Evolutionary conservation across 2,888 invertebrate species (phyloP), one percentile per base, ranked within the genome.

Genomic region (Drosophila meridionalis): DNA sequence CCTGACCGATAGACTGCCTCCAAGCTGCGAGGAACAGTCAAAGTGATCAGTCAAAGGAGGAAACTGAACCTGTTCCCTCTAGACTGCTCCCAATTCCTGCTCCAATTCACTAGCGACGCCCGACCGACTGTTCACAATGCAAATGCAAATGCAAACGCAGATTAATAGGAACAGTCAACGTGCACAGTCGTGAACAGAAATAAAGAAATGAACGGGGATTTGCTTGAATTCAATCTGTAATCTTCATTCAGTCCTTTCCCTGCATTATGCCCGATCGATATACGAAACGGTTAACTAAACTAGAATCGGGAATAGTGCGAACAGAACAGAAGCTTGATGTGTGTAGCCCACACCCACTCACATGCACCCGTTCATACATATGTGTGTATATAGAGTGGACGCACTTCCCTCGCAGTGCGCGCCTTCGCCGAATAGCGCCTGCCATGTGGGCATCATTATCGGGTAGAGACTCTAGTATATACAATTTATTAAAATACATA

Each of bases 361-460:
- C 43, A 48, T 48, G 3, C 47, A 14, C 14, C 30, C 1, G 8
- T 9, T 20, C 30, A 32, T 11, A 11, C n/a, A n/a, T 50, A 38
- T n/a, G 8, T n/a, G 12, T 9, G 8, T 48, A 12, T 20, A 28
- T 38, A 14, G 30, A 30, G 14, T 11, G 20, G 11, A 36, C 34
- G 6, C 12, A 0, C 34, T 47, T 7, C 30, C 4, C 14, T 14
- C 4, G 32, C n/a, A 32, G 4, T 30, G 8, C 4, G 9, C 5
- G 32, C n/a, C 2, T n/a, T n/a, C 32, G 11, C 8, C 4, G 8
- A 55, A 28, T 8, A 14, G 2, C 14, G 28, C n/a, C 38, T 14
- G 28, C n/a, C 26, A 30, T 34, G 59, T 70, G 64, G 64, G 58
- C 56, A 70, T 60, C 64, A 72, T 70, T 72, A 72, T 72, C 59